phyloP scores from a whole-genome alignment of 2,113 vertebrate genomes.

The Campylorhamphus procurvoides region DNA sequence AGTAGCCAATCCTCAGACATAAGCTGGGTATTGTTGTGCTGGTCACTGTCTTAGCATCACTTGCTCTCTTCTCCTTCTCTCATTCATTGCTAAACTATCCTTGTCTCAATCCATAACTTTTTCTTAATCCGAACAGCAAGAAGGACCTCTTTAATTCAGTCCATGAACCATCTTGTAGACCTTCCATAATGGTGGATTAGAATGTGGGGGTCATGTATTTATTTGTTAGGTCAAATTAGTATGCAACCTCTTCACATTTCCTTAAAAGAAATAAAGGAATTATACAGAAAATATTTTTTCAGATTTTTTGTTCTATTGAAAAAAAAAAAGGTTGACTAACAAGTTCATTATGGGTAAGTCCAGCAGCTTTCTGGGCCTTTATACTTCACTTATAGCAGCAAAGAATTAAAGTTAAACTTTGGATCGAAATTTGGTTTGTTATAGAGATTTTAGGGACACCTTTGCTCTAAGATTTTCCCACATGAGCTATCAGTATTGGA shows the following conservation, averaged over 20 bases:
- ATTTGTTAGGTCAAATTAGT: not conserved
- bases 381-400: not conserved
- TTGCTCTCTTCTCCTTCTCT: not conserved
- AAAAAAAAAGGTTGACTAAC: not conserved
- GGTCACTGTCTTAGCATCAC: not conserved
- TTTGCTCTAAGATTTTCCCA: not conserved
- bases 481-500: not conserved
- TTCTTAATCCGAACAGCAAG: not conserved
- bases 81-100: not conserved
- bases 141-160: not conserved
- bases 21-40: not conserved
- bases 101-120: not conserved
- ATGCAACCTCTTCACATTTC: not conserved
- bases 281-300: not conserved
- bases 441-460: not conserved
- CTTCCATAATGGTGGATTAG: not conserved
- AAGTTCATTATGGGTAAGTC: not conserved
- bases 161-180: not conserved
- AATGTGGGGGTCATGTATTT: not conserved
- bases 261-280: not conserved
- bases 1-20: not conserved
- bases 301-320: not conserved
- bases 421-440: not conserved
- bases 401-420: not conserved
- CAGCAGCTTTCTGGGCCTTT: not conserved